Base-by-base conservation (phyloP, 1,140 invertebrate species). In the Chelonus insularis region DNA sequence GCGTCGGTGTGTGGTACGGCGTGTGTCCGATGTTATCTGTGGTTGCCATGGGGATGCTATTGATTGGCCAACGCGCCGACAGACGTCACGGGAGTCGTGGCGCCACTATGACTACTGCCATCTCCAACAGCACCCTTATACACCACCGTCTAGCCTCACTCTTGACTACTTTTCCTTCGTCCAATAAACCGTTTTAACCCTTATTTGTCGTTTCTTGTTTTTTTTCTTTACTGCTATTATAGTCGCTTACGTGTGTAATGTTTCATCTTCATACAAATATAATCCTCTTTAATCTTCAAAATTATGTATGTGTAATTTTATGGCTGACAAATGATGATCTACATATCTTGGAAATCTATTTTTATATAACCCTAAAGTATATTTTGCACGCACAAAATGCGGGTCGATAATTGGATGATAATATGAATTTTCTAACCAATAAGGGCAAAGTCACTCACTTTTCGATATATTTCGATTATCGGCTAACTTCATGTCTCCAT, bases 1-100 rank as follows among this genome's bases (percentile, higher is more conserved):
- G 58, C 51, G 41, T 25, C 54, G 54, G 8, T 41, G 59, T 60
- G 41, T 52, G 51, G 23, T 54, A 59, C 59, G 55, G 63, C 67
- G 64, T 67, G 61, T 67, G 68, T 80, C 75, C 78, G 79, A 82
- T 82, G 80, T 79, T 82, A 81, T 82, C 80, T 79, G 80, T 80
- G 79, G 80, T 82, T 82, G 78, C 79, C 79, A 82, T 82, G 78
- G 80, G 75, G 74, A 82, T 82, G 73, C 77, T 82, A 82, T 82
- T 81, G 80, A 81, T 82, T 82, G 77, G 79, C 78, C 77, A 69
- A 79, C 77, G 79, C 79, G 77, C 80, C 80, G 77, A 82, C 78
- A 80, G 79, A 80, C 79, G 78, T 82, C 79, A 82, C 78, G 78
- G 75, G 79, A 75, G 78, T 80, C 78, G 78, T 72, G 78, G 78